Percentiles rank a stretch among this genome's conserved stretches.
These are phyloP conservation scores for Ictidomys tridecemlineatus DNA, from an alignment of 2,113 vertebrate species.

Conservation along the genomic window DNA sequence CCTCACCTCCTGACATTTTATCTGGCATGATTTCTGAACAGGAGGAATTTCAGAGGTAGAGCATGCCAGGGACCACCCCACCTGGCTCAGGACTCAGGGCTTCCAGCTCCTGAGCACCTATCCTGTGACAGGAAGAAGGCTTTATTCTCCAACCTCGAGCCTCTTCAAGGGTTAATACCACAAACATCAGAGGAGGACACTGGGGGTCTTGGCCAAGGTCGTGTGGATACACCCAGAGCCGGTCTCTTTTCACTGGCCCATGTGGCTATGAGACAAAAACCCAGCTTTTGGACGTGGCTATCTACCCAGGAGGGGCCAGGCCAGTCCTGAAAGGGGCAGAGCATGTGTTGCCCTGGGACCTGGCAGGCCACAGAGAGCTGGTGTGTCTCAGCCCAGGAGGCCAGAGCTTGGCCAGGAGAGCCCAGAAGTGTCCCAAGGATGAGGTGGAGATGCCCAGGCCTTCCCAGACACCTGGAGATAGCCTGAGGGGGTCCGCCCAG, in stretches of 20 bases:
- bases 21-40: background rate
- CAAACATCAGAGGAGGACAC: background rate
- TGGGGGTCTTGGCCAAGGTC: background rate
- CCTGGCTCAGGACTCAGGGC: background rate
- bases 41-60: background rate
- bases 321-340: background rate
- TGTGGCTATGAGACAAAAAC: background rate
- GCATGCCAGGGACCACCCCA: no score
- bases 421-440: background rate
- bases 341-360: background rate
- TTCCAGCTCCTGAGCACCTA: background rate
- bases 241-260: background rate
- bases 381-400: accelerated
- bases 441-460: background rate
- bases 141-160: background rate
- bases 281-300: background rate
- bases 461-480: background rate
- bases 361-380: background rate
- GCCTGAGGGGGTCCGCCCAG: no score
- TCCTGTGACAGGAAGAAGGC: background rate
- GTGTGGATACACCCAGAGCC: background rate
- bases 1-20: background rate
- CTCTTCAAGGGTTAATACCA: background rate
- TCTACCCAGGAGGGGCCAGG: no score
- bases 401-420: background rate